These are phyloP conservation scores for Alcedo quadribrachys DNA, from an alignment of 2,797 vertebrate species.

Conservation along the genomic window DNA sequence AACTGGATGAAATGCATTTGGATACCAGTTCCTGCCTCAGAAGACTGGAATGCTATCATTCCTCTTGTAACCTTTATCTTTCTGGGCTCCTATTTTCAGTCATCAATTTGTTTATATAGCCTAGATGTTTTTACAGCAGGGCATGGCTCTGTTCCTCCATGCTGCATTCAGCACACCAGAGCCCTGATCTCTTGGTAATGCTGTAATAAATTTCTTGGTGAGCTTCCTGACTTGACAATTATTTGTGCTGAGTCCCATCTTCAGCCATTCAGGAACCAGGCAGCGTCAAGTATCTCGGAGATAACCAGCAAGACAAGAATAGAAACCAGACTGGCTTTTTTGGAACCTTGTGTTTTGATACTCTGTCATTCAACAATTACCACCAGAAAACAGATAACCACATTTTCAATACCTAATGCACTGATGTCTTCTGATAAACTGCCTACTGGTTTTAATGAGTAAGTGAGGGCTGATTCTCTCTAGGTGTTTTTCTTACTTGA, in stretches of 20 bases:
- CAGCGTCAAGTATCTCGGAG: neutral
- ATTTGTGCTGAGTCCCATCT: neutral
- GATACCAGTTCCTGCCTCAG: neutral
- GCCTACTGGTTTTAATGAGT: neutral
- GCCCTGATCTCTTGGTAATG: neutral
- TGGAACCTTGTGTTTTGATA: neutral
- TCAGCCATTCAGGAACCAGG: neutral
- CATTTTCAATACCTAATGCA: neutral
- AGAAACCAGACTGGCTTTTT: neutral
- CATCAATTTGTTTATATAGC: neutral
- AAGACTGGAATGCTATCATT: neutral
- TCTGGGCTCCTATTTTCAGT: neutral
- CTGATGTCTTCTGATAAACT: neutral
- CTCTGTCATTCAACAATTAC: neutral
- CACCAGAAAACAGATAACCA: neutral
- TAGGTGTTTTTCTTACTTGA: neutral
- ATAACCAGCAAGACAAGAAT: neutral
- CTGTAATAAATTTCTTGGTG: neutral
- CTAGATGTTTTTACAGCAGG: neutral
- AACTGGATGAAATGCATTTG: neutral
- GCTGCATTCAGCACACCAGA: neutral
- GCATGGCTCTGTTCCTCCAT: neutral
- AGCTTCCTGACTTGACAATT: neutral
- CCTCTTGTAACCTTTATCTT: neutral
- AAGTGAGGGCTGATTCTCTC: neutral